phyloP scores from a whole-genome alignment of 2,113 vertebrate species.

The Oryzias celebensis region DNA sequence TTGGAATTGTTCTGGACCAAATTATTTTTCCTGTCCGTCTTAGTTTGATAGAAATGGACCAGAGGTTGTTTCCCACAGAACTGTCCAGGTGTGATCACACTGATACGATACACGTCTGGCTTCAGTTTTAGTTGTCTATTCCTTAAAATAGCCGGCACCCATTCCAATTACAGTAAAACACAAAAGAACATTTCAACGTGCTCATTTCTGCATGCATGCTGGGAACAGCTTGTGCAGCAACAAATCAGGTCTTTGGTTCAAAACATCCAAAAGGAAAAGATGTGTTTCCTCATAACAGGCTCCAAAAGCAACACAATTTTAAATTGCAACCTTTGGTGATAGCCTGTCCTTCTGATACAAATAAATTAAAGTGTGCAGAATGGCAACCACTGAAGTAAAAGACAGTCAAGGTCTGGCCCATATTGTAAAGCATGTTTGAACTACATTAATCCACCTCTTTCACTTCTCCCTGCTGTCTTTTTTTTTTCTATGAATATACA shows the following conservation, averaged over 20 bases:
- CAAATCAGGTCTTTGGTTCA: conserved; percentile 1
- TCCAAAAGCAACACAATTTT: conserved; percentile 46
- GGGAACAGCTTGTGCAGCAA: conserved; percentile 9
- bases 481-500: conserved; percentile 73
- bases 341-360: conserved; percentile 59
- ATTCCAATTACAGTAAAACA: too few species aligned
- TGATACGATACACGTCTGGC: too few species aligned
- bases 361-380: conserved; percentile 66
- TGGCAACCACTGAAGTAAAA: conserved; percentile 65
- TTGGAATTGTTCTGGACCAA: too few species aligned
- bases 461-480: conserved; percentile 58
- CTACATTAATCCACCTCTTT: conserved; percentile 75
- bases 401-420: conserved; percentile 70
- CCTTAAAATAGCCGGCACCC: too few species aligned
- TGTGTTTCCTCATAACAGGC: conserved; percentile 49
- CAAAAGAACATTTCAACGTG: too few species aligned
- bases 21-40: too few species aligned
- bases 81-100: too few species aligned
- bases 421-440: conserved; percentile 61
- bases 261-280: conserved; percentile 9
- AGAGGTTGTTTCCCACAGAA: too few species aligned
- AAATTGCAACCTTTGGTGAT: conserved; percentile 50
- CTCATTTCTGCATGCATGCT: conserved; percentile 5
- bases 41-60: too few species aligned
- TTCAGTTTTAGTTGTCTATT: too few species aligned